Conservation (phyloP, 1,140 invertebrate genomes). For the Leptinotarsa texana region DNA sequence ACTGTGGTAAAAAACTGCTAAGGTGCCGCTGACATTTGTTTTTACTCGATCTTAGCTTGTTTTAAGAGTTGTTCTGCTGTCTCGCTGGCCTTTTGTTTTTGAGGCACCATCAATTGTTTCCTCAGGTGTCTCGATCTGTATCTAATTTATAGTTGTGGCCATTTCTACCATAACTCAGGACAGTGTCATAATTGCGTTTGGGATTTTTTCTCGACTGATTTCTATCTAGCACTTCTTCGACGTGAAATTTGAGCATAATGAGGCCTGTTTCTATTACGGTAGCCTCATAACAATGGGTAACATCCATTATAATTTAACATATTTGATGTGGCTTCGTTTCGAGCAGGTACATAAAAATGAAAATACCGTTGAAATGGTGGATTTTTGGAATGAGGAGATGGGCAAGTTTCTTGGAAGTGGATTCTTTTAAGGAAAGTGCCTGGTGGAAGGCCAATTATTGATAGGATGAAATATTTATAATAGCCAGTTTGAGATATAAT, state of each 20-base stretch:
- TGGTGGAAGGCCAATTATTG: background rate
- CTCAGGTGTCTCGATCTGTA: conserved; percentile 48
- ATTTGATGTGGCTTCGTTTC: conserved; percentile 12
- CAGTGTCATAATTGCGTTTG: conserved; percentile 45
- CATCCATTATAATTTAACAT: conserved; percentile 29
- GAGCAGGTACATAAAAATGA: conserved; percentile 24
- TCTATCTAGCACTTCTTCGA: conserved; percentile 41
- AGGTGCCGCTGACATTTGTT: conserved; percentile 46
- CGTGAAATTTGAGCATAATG: conserved; percentile 36
- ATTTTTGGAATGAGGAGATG: conserved; percentile 19
- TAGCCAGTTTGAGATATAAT: background rate
- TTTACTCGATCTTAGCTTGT: conserved; percentile 42
- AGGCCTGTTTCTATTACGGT: conserved; percentile 28
- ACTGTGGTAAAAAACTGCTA: conserved; percentile 37
- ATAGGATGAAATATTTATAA: conserved; percentile 1
- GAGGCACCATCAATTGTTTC: conserved; percentile 44
- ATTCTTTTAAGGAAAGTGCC: conserved; percentile 1
- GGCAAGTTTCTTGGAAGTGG: background rate
- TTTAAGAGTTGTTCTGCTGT: conserved; percentile 31
- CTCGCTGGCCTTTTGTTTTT: conserved; percentile 41
- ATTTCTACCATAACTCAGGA: conserved; percentile 40
- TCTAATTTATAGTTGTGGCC: conserved; percentile 45
- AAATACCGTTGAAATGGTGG: conserved; percentile 26
- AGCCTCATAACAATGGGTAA: conserved; percentile 20
- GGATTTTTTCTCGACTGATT: conserved; percentile 41